Conservation (phyloP, 2,113 vertebrate species). For the Rana temporaria region DNA sequence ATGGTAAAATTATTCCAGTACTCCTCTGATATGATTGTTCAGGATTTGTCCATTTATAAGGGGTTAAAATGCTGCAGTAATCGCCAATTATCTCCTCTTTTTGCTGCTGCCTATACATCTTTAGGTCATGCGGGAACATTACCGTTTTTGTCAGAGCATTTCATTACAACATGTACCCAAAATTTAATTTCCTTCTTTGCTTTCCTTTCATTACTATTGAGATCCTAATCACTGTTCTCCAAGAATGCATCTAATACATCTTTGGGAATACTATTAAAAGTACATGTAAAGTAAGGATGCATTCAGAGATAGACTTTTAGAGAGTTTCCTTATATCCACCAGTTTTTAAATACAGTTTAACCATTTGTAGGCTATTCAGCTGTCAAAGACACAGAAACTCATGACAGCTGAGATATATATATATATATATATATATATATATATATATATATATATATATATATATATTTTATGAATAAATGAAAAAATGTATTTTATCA, state of each 20-base stretch:
- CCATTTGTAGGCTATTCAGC: too few species aligned
- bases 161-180: slow-evolving; percentile 37
- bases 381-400: too few species aligned
- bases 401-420: too few species aligned
- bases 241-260: slow-evolving; percentile 32
- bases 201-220: slow-evolving; percentile 42
- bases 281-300: slow-evolving; percentile 28
- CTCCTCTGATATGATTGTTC: not conserved
- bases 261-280: slow-evolving; percentile 36
- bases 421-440: too few species aligned
- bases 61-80: slow-evolving; percentile 22
- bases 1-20: not conserved
- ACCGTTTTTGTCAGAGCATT: slow-evolving; percentile 30
- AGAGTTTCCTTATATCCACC: not conserved
- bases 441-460: too few species aligned
- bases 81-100: slow-evolving; percentile 10
- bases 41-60: not conserved
- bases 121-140: slow-evolving; percentile 11
- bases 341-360: too few species aligned
- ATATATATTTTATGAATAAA: too few species aligned
- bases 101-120: slow-evolving; percentile 16
- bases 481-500: too few species aligned
- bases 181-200: slow-evolving; percentile 44
- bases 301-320: not conserved
- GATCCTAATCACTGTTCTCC: slow-evolving; percentile 38